A percentile compares a stretch with the other conserved stretches of the same genome.
These are phyloP conservation scores for Nomada ferruginata DNA, from an alignment of 2,888 invertebrate species.

Conservation along the genomic window DNA sequence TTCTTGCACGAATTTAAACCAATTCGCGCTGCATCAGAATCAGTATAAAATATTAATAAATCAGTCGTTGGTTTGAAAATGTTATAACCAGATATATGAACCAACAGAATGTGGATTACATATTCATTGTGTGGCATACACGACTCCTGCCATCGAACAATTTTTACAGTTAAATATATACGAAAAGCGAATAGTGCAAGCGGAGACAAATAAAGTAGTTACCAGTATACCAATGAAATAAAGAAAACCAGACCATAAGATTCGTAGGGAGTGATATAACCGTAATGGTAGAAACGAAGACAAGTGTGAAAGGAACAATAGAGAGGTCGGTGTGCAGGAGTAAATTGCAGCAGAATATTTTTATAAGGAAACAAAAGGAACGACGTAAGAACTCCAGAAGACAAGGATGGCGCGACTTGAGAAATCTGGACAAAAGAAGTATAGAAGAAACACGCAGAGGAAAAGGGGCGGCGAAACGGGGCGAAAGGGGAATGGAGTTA, in stretches of 20 bases:
- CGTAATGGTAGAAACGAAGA: not conserved
- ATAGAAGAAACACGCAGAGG: conserved; percentile 9
- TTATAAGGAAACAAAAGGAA: not conserved
- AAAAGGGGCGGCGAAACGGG: not conserved
- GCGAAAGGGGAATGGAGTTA: conserved; percentile 54
- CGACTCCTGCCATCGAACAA: not conserved
- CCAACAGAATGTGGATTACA: no score
- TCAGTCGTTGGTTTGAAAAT: no score
- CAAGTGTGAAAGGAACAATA: not conserved
- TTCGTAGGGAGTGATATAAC: not conserved
- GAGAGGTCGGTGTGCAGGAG: not conserved
- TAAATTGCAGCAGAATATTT: conserved; percentile 20
- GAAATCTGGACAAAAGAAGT: conserved; percentile 1
- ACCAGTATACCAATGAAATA: not conserved
- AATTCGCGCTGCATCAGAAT: no score
- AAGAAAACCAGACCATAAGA: not conserved
- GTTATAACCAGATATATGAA: no score
- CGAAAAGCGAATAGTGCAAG: no score
- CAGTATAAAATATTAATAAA: no score
- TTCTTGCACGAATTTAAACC: no score
- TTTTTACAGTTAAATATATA: not conserved
- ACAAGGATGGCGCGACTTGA: not conserved
- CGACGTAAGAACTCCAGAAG: not conserved
- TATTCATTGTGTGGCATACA: no score
- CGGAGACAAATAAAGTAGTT: no score